Base-by-base conservation (phyloP, 2,113 vertebrate genomes). In the Oryzias curvinotus region DNA sequence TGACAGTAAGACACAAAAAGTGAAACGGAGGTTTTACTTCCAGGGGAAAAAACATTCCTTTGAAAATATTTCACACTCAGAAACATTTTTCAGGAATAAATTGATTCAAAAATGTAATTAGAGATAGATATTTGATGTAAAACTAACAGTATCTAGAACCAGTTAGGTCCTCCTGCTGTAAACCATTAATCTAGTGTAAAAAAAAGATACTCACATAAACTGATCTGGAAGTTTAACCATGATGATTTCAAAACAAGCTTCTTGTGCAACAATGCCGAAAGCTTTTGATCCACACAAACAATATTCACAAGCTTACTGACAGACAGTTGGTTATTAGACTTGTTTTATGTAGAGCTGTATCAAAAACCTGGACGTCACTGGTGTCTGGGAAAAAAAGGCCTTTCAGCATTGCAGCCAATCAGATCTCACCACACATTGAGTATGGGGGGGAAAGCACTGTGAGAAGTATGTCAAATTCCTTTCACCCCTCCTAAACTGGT, bases 401-500 rank as follows among this genome's bases (percentile, higher is more conserved):
- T 64, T 59, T 60, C 54, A 60, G 41, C 63, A 8, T 52, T 19
- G 26, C 70, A 79, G 76, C 89, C 87, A 90, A 88, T 89, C 85
- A 84, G 76, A 62, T 73, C 80, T 60, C 67, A 41, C 28, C 30
- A 84, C 85, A 82, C 81, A 82, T 84, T 72, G 80, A 71, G 74
- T 57, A 61, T 59, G 52, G 62, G 52, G 62, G 77, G 66, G 51
- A 87, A 86, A 86, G 84, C 87, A 80, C 85, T 89, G 86, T 90
- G 89, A 85, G 89, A 90, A 90, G 82, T 89, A 77, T 90, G 89
- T 89, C 87, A 90, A 83, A 87, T 87, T 86, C 81, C 70, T 75
- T 65, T 46, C 67, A 45, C 60, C 58, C 58, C 47, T 50, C 55
- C 58, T 60, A 67, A 80, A 78, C 49, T 41, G 57, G 53, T 52